phyloP scores from a whole-genome alignment of 2,888 invertebrate species.

The Drepana falcataria region DNA sequence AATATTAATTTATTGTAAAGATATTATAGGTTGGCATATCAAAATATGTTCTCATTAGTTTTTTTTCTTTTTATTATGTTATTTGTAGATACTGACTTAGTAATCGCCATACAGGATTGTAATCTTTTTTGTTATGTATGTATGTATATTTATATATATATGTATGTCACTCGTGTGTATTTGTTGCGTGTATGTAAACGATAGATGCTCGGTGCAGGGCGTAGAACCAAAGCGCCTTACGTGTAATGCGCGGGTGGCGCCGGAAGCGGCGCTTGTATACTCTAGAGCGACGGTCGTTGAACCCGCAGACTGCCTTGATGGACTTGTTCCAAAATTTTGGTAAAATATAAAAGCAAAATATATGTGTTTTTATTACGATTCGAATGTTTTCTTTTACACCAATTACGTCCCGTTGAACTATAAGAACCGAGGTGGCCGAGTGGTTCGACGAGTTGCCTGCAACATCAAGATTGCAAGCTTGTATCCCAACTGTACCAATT shows the following conservation, averaged over 20 bases:
- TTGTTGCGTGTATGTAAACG: conserved; percentile 17
- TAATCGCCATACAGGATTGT: background rate
- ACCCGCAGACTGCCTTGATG: conserved; percentile 67
- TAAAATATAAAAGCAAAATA: conserved; percentile 73
- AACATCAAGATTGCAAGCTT: too few relatives aligned
- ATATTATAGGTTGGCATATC: conserved; percentile 2
- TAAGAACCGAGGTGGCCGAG: background rate
- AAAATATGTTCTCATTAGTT: conserved; percentile 2
- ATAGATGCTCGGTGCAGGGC: conserved; percentile 44
- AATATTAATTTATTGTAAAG: conserved; percentile 3
- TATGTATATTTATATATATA: conserved; percentile 2
- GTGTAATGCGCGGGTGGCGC: conserved; percentile 43
- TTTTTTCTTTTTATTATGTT: background rate
- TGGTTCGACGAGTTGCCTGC: too few relatives aligned
- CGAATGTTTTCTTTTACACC: conserved; percentile 49
- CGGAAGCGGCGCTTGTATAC: conserved; percentile 53
- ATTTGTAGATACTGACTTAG: background rate
- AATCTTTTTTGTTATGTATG: background rate
- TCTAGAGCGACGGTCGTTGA: conserved; percentile 33
- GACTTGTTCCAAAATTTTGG: conserved; percentile 67
- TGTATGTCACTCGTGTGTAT: too few relatives aligned
- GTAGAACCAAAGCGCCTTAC: conserved; percentile 47
- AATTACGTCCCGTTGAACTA: background rate
- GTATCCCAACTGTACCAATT: too few relatives aligned
- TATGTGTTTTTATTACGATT: conserved; percentile 76